phyloP scores from a whole-genome alignment of 2,888 invertebrate genomes.

The Scaptomyza flava region DNA sequence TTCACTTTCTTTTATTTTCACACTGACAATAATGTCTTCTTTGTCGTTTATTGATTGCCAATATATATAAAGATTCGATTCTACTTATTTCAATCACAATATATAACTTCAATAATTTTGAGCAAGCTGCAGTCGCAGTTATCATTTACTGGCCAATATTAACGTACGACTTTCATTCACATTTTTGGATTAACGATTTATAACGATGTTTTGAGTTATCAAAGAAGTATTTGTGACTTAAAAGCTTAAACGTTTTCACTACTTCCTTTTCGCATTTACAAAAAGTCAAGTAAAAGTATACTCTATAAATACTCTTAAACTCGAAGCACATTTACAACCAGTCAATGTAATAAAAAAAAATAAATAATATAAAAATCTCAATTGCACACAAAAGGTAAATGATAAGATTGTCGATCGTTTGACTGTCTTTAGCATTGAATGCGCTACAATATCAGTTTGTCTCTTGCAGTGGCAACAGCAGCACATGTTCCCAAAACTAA shows the following conservation, averaged over 20 bases:
- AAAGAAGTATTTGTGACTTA: no score
- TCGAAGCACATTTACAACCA: background rate
- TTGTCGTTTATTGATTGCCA: constrained; percentile 42
- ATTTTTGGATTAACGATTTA: no score
- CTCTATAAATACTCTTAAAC: background rate
- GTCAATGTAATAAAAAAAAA: background rate
- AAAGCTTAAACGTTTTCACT: no score
- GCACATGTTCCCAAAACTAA: constrained; percentile 17
- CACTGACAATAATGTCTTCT: constrained; percentile 16
- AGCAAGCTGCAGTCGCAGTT: background rate
- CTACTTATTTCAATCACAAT: constrained; percentile 26
- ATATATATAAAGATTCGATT: constrained; percentile 11
- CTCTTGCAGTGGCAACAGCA: constrained; percentile 48
- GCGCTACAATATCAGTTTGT: constrained; percentile 55
- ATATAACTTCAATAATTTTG: constrained; percentile 23
- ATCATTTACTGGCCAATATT: constrained; percentile 2
- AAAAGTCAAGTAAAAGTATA: background rate
- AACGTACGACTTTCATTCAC: no score
- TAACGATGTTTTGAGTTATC: no score
- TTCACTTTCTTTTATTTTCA: constrained; percentile 54
- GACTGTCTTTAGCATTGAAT: constrained; percentile 28
- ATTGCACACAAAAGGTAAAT: constrained; percentile 25
- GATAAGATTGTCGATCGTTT: constrained; percentile 45
- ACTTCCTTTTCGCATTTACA: no score
- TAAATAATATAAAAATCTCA: constrained; percentile 3